Evolutionary conservation across 2,797 vertebrate species (phyloP), one percentile per base, ranked within the genome.

Genomic region (Anguilla pacifica): DNA sequence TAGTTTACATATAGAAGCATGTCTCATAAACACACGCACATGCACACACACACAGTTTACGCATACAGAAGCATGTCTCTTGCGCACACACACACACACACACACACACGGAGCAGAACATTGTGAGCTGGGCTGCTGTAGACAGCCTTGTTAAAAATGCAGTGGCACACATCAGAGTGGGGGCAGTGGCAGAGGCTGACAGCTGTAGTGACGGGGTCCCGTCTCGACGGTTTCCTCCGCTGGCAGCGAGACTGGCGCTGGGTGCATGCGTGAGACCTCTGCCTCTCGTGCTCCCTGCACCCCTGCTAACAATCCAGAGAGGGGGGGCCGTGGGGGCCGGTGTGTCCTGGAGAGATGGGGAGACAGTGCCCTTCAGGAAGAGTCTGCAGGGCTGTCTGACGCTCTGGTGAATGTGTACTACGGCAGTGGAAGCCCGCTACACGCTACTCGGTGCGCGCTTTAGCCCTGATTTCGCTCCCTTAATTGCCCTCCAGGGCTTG

Each of bases 381-480:
- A 64, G 59, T 17, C 17, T 55, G 57, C 49, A 19, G 77, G 53
- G 51, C 86, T 89, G 88, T 87, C 72, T 85, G 74, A 87, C 64
- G 70, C 72, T 74, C 72, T 39, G 28, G 31, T 74, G 72, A 31
- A 74, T n/a, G 57, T 31, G 39, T 67, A 49, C 35, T 46, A 55
- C 77, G 2, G 53, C 83, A 55, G 83, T 86, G 87, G 72, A 17
- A 72, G 46, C 31, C n/a, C 11, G 7, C 70, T 86, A 64, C 86
- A 85, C 70, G 74, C 51, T 85, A 84, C 88, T 82, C 85, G 82
- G 51, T 83, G 82, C 51, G 51, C 51, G 6, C 51, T 74, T 49
- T 70, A 84, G 77, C 79, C 39, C 85, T 86, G 67, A 86, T 88
- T 88, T 61, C 64, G 83, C 61, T 82, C 83, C 86, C 39, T 59